Percentiles rank a stretch among this genome's conserved stretches.
These are phyloP conservation scores for Strongylocentrotus purpuratus DNA, from an alignment of 35 echinoderm and acorn worm species.

Conservation along the genomic window DNA sequence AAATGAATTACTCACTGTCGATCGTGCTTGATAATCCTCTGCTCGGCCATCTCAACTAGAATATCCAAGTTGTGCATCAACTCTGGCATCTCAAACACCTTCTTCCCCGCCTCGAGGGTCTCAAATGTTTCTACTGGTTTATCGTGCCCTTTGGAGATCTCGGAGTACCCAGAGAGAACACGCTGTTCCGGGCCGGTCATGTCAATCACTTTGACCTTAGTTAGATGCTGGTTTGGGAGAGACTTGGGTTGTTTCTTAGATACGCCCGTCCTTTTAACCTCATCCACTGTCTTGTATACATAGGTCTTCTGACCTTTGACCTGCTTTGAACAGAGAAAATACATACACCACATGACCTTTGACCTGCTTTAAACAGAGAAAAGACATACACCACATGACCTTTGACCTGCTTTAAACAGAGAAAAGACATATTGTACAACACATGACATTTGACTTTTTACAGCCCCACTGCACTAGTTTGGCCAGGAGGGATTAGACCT, in stretches of 20 bases:
- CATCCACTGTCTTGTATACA: constrained; percentile 86
- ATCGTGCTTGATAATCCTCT: constrained; percentile 90
- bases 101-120: constrained; percentile 54
- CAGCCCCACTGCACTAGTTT: no score
- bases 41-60: constrained; percentile 91
- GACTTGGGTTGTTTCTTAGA: constrained; percentile 52
- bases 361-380: neutral
- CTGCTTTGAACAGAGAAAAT: constrained; percentile 46
- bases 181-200: constrained; percentile 93
- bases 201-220: constrained; percentile 95
- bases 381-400: neutral
- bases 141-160: constrained; percentile 75
- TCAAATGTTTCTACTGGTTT: constrained; percentile 70
- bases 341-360: neutral
- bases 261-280: constrained; percentile 68
- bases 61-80: constrained; percentile 89
- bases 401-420: no score
- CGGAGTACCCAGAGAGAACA: constrained; percentile 76
- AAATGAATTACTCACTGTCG: constrained; percentile 85
- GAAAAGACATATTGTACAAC: neutral
- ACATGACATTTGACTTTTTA: no score
- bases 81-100: constrained; percentile 92
- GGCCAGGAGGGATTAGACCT: no score
- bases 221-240: constrained; percentile 24
- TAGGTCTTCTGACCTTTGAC: constrained; percentile 74